Evolutionary conservation across 2,797 vertebrate genomes (phyloP), one percentile per base, ranked within the genome.

Genomic region (Botia almorhae): DNA sequence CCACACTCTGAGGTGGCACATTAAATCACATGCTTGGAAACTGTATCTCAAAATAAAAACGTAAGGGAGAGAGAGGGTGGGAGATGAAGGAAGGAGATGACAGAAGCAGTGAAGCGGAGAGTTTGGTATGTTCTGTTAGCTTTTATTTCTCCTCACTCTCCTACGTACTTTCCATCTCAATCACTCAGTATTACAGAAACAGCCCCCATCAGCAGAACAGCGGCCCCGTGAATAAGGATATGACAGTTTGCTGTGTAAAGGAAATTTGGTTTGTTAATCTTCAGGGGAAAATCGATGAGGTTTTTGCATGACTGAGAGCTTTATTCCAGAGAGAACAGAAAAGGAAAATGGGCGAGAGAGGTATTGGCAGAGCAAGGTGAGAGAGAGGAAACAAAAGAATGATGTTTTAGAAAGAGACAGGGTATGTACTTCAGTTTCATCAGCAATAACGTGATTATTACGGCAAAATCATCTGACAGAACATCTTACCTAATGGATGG

Each of bases 211-310:
- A 83, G 83, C 85, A 67, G 48, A 73, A 77, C 43, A 29, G 39
- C 23, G 12, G 64, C 33, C 39, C 23, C 60, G 70, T 48, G 80
- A 81, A 84, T 72, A 26, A 80, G 53, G 64, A 78, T 81, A 78
- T 68, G 81, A 78, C 80, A 61, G 50, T 70, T 68, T 84, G 81
- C 83, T 85, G 80, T 1, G 64, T 65, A 74, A 69, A 77, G 63
- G 70, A 77, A 83, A 82, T 83, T 74, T 78, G 51, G 61, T 78
- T 70, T 78, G 74, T 75, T 85, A 78, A 85, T 85, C 55, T 78
- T 46, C 17, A 61, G 74, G 53, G 56, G 76, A 53, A 81, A 82
- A 85, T 87, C 86, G 36, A 83, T 86, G 74, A 67, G 56, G 39
- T 77, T 77, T 39, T 78, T 78, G 80, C 78, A 63, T 63, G 50